These are phyloP conservation scores for Barypeithes pellucidus DNA, from an alignment of 2,888 invertebrate species.

Conservation along the genomic window DNA sequence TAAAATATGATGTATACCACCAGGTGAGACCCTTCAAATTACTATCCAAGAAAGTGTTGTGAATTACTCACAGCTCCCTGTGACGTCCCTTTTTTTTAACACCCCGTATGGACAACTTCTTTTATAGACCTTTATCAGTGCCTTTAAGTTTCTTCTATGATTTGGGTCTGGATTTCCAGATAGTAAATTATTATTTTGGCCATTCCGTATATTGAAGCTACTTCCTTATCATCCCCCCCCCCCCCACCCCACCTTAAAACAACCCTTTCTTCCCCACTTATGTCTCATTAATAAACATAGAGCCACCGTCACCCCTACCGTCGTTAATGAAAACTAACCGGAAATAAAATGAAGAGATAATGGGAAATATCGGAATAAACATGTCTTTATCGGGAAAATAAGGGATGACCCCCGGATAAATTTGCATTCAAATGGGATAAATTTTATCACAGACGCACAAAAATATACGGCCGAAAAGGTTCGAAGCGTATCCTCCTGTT, in stretches of 20 bases:
- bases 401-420: slow-evolving; percentile 55
- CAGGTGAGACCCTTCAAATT: no score
- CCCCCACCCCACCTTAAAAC: slow-evolving; percentile 35
- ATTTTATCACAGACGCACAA: slow-evolving; percentile 19
- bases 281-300: slow-evolving; percentile 52
- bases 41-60: no score
- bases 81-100: no score
- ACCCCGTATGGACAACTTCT: no score
- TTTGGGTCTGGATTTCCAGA: no score
- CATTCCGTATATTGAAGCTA: not conserved
- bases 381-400: slow-evolving; percentile 60
- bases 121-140: no score
- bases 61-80: no score
- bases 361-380: slow-evolving; percentile 57
- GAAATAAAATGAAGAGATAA: slow-evolving; percentile 60
- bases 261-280: slow-evolving; percentile 49
- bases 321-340: slow-evolving; percentile 48
- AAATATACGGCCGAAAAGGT: slow-evolving; percentile 6
- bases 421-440: slow-evolving; percentile 61
- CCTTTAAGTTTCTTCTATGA: no score
- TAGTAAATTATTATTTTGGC: no score
- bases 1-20: no score
- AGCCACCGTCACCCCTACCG: slow-evolving; percentile 35
- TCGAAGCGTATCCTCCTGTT: not conserved
- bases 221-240: slow-evolving; percentile 14